Evolutionary conservation across 2,113 vertebrate genomes (phyloP), one percentile per base, ranked within the genome.

Genomic region (Phylloscopus trochilus): DNA sequence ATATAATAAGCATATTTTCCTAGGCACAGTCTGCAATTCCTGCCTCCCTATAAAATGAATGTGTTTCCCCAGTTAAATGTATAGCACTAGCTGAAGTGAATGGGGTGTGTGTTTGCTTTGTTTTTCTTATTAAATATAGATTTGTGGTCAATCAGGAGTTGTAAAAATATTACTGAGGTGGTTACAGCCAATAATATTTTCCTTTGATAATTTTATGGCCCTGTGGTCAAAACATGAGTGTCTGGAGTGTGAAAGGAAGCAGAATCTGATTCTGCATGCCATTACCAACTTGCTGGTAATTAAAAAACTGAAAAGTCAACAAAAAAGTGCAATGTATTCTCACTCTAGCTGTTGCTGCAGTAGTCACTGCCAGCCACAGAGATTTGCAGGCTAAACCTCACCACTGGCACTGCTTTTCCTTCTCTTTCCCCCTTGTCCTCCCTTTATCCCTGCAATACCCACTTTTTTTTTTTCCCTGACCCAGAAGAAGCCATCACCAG

Each of bases 51-150:
- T 55, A 90, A 89, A 90, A 89, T 35, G 56, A 94, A 81, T 60
- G 47, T n/a, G 35, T 62, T 95, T 95, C 75, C 64, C 83, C 52
- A 86, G 79, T 68, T 82, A 89, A 95, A 94, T 37, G 68, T 90
- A 72, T 56, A 83, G 68, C 80, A 78, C 55, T 43, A 68, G 52
- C 64, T 72, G 56, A 90, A 93, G 88, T 94, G 95, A 97, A 96
- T 96, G 69, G 83, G 68, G 83, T 95, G 88, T 94, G 90, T 96
- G 93, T 96, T 96, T 89, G 64, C 90, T 95, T 96, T 94, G 90
- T 96, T 97, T 95, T 96, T 83, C 94, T 94, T 96, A 96, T 96
- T 96, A 96, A 96, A 94, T 96, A 97, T 96, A 95, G 93, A 96
- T 96, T 86, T 96, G 93, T 96, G 94, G 95, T 97, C 90, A 95